Base-by-base conservation (phyloP, 2,797 vertebrate species). In the Helarctos malayanus region DNA sequence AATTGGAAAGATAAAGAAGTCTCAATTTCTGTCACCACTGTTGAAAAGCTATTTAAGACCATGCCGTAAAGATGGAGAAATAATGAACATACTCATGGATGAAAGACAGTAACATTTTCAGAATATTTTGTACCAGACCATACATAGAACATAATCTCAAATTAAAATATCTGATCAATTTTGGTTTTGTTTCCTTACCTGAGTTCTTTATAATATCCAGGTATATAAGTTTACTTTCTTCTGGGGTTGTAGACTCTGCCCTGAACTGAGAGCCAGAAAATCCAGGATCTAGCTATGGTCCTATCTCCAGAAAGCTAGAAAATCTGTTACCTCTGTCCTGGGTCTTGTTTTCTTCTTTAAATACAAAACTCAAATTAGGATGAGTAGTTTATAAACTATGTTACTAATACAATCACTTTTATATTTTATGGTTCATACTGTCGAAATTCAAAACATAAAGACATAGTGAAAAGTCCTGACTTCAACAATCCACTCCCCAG, bases 401-500 rank as follows among this genome's bases (percentile, higher is more conserved):
- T 83, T 97, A 35, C 4, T 35, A 82, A 29, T 14, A 88, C 13
- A 84, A 80, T 3, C 4, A 4, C 87, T 89, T 87, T 32, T 56
- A 56, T 29, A 7, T 91, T 38, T 27, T 76, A 14, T 69, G 13
- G 32, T 38, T 68, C 16, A 78, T 65, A 21, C 38, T 78, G 49
- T 73, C 61, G 82, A 82, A 92, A 86, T 84, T 86, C 12, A 86
- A 95, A 95, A 68, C 6, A 41, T 47, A 47, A 68, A 54, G 18
- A 47, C 15, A n/a, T 65, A 73, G 27, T 78, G 29, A 63, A 78
- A 95, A 65, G 19, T 69, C 21, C 6, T 80, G 25, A 73, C n/a
- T 41, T 93, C 29, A 59, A 7, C 12, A 54, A 23, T 47, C 16
- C 32, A 35, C 76, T 84, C 38, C 25, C 15, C 12, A 49, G 23